Percentiles rank a stretch among this genome's conserved stretches.
phyloP scores from a whole-genome alignment of 2,113 vertebrate genomes.

The Daphoenositta chrysoptera region DNA sequence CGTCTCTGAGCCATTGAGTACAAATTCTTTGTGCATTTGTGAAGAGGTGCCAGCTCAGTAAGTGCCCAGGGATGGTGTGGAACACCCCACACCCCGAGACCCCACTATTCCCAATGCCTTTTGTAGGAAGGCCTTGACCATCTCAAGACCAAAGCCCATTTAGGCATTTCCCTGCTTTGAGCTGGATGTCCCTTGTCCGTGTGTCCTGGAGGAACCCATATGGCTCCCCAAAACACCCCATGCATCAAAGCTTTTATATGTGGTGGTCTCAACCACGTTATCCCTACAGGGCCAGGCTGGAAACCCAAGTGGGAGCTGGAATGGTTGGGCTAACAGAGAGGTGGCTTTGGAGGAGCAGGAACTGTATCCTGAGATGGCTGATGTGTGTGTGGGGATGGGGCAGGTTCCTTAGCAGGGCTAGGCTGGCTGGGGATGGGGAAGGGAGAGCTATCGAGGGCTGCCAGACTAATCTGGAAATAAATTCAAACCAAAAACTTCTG shows the following conservation, averaged over 20 bases:
- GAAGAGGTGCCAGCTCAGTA: neutral
- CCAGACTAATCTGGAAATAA: neutral
- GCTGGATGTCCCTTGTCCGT: fast-evolving
- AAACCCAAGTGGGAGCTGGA: neutral
- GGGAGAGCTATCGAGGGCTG: neutral
- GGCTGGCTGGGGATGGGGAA: neutral
- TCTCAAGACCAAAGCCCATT: neutral
- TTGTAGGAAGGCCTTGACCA: neutral
- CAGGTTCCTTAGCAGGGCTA: neutral
- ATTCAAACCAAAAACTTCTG: neutral
- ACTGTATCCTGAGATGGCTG: neutral
- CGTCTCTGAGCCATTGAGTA: no score
- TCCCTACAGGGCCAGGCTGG: neutral
- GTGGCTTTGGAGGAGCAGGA: neutral
- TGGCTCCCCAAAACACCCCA: neutral
- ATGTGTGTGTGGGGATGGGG: neutral
- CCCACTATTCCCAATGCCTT: neutral
- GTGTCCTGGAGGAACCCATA: neutral
- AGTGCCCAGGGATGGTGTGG: neutral
- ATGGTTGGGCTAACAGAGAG: neutral
- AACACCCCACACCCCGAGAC: neutral
- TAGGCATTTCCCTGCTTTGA: neutral
- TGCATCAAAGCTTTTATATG: neutral
- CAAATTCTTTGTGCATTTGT: neutral
- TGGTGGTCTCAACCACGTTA: neutral